Percentiles rank a stretch among this genome's conserved stretches.
phyloP scores from a whole-genome alignment of 2,113 vertebrate species.

The Fregata magnificens region DNA sequence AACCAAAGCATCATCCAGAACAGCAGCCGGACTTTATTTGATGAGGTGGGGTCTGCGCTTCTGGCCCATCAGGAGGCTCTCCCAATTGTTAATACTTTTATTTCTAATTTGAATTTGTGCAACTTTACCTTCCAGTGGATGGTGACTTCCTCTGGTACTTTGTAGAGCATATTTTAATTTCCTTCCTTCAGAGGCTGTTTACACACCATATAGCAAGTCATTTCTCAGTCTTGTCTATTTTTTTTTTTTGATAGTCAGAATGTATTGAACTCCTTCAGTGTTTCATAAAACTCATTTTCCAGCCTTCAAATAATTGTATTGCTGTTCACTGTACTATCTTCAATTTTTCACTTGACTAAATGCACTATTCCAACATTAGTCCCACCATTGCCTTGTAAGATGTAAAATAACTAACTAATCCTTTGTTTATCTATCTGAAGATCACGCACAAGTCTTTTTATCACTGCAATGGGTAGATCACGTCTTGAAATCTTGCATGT shows the following conservation, averaged over 20 bases:
- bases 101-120: not conserved
- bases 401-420: conserved; percentile 16
- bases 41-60: not conserved
- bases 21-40: not conserved
- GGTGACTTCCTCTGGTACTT: not conserved
- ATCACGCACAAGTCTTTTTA: not conserved
- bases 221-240: not conserved
- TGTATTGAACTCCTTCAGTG: conserved; percentile 11
- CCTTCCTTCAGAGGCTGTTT: not conserved
- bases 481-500: not conserved
- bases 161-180: not conserved
- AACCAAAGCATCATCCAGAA: not conserved
- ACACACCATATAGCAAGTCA: not conserved
- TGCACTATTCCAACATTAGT: not conserved
- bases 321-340: not conserved
- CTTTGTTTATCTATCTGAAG: not conserved
- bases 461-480: not conserved
- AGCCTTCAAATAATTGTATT: not conserved
- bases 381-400: not conserved
- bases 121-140: not conserved
- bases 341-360: conserved; percentile 56
- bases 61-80: not conserved
- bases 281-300: conserved; percentile 52
- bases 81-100: not conserved
- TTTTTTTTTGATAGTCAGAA: not conserved